These are phyloP conservation scores for Axis porcinus DNA, from an alignment of 2,113 vertebrate genomes.

Conservation along the genomic window DNA sequence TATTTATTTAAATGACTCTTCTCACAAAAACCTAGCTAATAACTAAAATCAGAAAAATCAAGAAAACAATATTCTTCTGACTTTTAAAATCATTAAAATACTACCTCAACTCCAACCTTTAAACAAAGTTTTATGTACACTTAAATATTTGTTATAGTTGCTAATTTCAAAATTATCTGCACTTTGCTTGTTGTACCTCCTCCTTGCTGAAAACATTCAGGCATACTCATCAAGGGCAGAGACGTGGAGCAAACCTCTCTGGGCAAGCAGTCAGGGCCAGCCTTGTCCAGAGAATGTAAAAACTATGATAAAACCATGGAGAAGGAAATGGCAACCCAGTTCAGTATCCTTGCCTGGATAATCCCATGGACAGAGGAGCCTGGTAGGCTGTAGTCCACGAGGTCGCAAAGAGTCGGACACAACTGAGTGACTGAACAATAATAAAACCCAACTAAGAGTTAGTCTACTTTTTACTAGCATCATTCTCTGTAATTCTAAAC, in stretches of 20 bases:
- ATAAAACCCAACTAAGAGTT: neutral
- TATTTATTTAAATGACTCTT: neutral
- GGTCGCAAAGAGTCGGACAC: neutral
- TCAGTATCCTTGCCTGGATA: neutral
- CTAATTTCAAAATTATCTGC: neutral
- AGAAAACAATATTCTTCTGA: neutral
- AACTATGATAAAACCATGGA: neutral
- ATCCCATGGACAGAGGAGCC: neutral
- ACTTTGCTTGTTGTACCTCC: neutral
- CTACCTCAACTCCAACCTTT: neutral
- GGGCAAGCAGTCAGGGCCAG: neutral
- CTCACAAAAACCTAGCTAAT: neutral
- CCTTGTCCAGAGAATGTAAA: neutral
- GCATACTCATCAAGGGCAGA: neutral
- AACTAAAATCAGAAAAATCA: neutral
- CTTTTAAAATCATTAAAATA: neutral
- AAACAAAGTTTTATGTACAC: neutral
- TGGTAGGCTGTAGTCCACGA: neutral
- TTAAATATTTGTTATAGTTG: neutral
- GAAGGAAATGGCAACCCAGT: neutral
- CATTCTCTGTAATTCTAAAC: neutral
- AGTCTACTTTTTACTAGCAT: constrained; percentile 15
- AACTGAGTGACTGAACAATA: neutral
- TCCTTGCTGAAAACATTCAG: neutral
- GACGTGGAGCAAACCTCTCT: no score